Conservation (phyloP, 53 echinoderm and acorn worm species). For the Crossaster papposus region DNA sequence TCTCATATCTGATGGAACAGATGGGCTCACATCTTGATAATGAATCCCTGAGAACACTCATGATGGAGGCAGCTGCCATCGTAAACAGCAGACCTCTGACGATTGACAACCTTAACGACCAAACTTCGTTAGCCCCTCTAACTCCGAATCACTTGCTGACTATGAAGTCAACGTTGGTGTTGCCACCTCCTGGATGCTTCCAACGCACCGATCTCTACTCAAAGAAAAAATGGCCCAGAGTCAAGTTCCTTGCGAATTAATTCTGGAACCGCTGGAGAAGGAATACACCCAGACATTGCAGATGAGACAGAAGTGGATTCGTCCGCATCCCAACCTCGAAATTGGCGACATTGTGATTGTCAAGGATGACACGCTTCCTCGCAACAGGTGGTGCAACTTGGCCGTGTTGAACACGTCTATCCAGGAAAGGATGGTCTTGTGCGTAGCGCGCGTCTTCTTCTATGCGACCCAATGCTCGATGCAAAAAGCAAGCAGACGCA, state of each 20-base stretch:
- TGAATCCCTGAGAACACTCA: slow-evolving; percentile 68
- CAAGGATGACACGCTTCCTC: slow-evolving; percentile 48
- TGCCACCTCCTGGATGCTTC: slow-evolving; percentile 65
- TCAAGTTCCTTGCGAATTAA: slow-evolving; percentile 29
- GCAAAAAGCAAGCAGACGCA: slow-evolving; percentile 25
- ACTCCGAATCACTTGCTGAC: slow-evolving; percentile 66
- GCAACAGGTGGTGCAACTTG: slow-evolving; percentile 48
- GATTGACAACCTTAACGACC: slow-evolving; percentile 44
- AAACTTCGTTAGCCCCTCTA: slow-evolving; percentile 38
- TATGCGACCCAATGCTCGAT: slow-evolving; percentile 8
- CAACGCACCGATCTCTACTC: slow-evolving; percentile 37
- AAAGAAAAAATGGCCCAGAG: slow-evolving; percentile 54
- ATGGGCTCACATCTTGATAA: slow-evolving; percentile 63
- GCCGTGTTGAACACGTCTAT: slow-evolving; percentile 39
- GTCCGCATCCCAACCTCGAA: slow-evolving; percentile 10
- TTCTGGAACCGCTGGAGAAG: slow-evolving; percentile 49
- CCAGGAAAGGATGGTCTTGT: slow-evolving; percentile 47
- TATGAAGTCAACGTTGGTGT: slow-evolving; percentile 46
- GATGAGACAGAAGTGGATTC: slow-evolving; percentile 47
- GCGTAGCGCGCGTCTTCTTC: slow-evolving; percentile 2
- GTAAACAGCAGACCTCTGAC: slow-evolving; percentile 72
- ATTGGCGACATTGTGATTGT: slow-evolving; percentile 47
- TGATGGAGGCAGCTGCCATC: slow-evolving; percentile 70
- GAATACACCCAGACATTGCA: slow-evolving; percentile 52
- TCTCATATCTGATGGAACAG: slow-evolving; percentile 61